Evolutionary conservation across 2,797 vertebrate species (phyloP), one percentile per base, ranked within the genome.

Genomic region (Halcyon badia): DNA sequence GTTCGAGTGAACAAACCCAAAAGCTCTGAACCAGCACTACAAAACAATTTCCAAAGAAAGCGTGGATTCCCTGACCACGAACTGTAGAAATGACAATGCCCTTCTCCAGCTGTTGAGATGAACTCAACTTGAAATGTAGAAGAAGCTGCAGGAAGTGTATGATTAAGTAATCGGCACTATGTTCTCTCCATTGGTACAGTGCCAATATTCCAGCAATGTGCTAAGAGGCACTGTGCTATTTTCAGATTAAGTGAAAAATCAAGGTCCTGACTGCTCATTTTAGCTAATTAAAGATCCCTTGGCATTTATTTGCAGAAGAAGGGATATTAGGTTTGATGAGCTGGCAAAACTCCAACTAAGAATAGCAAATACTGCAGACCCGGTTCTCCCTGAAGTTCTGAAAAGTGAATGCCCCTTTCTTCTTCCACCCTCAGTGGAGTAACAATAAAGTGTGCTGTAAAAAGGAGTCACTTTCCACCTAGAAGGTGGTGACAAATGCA

Each of bases 241-340:
- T 97, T 95, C 96, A 95, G 90, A 92, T 95, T 93, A 92, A 97
- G 75, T 89, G 94, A 94, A 94, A 96, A 97, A 97, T 89, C 57
- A 77, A 93, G 86, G 85, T 95, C 83, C 68, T 87, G 83, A 94
- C 90, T 96, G 64, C 57, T 89, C 64, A 66, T 95, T 96, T 96
- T 60, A 85, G 49, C 78, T 96, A 95, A 95, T 95, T 96, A 90
- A 94, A 84, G 56, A 87, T 95, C 91, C 83, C 68, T 90, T 87
- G 88, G 33, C 60, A 92, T 93, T 96, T 96, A 85, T 92, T 89
- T 95, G 73, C 48, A 87, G 81, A 89, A 91, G 60, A 52, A 92
- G 30, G 26, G 33, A 83, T 92, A 80, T 90, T 90, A 94, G 49
- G 52, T 93, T 76, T 87, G 75, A 87, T 65, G 68, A 87, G 33